Evolutionary conservation across 2,113 vertebrate species (phyloP), one percentile per base, ranked within the genome.

Genomic region (Ammodytes marinus): DNA sequence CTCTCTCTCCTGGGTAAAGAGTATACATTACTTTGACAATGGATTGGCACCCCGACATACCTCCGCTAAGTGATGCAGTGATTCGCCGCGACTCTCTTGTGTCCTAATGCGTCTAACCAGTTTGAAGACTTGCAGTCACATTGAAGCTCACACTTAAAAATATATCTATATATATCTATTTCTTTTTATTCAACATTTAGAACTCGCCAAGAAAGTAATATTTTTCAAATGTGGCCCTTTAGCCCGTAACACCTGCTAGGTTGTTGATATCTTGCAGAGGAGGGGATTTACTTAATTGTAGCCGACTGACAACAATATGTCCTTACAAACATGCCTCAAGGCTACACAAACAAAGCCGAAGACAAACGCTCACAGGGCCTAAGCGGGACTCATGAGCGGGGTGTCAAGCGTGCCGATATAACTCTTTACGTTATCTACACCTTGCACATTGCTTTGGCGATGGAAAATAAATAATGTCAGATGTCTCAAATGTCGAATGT

Each of bases 261-360:
- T 61, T 40, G 65, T 45, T 66, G 54, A 55, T 15, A 80, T 69
- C 55, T 37, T 52, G 69, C 72, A 80, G 50, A 27, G 53, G 72
- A 39, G 27, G 46, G 63, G 73, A 27, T 27, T 87, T 77, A 74
- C 84, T 72, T 86, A 42, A 43, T 71, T 69, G 76, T 69, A 82
- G 77, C 54, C 66, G 63, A 83, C 50, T 60, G 53, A 75, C 45
- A 80, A 79, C 81, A 84, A 86, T 83, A 68, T n/a, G 1, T 84
- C 74, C 65, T 82, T 17, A 69, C 74, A 82, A 74, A 82, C 78
- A 87, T 67, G 5, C 60, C 87, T 86, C 17, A 47, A 64, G 82
- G 89, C 85, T 39, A 69, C 46, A 89, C 46, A 89, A 90, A 87
- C 78, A 87, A 84, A 72, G 71, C 49, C 82, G 2, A 8, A 87